These are phyloP conservation scores for Crenuchus spilurus DNA, from an alignment of 2,797 vertebrate genomes.

Conservation along the genomic window DNA sequence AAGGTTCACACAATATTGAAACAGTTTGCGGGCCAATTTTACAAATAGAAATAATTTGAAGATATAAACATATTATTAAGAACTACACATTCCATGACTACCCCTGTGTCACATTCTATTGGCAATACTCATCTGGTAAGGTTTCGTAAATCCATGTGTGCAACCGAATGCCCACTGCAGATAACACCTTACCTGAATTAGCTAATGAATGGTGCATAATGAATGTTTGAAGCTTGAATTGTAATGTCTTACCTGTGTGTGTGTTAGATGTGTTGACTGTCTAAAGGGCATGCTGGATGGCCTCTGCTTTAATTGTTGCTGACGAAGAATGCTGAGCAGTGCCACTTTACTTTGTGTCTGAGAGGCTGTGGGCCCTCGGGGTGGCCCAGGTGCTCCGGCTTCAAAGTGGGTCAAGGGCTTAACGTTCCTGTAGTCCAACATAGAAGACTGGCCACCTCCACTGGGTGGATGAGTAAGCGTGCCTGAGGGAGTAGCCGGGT, in stretches of 20 bases:
- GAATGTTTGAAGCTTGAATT: no score
- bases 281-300: slow-evolving; percentile 81
- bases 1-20: no score
- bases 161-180: no score
- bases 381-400: slow-evolving; percentile 76
- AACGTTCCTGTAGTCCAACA: slow-evolving; percentile 92
- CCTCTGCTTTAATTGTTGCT: slow-evolving; percentile 87
- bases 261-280: slow-evolving; percentile 80
- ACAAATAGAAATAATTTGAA: no score
- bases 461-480: slow-evolving; percentile 75
- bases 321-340: slow-evolving; percentile 81
- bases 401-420: slow-evolving; percentile 96
- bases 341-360: slow-evolving; percentile 83
- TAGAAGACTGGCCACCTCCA: slow-evolving; percentile 72
- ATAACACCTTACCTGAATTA: no score
- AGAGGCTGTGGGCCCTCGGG: slow-evolving; percentile 63
- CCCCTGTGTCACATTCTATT: no score
- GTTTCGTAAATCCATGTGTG: no score
- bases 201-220: no score
- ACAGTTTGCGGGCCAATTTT: no score
- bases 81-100: no score
- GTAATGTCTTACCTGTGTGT: slow-evolving; percentile 81
- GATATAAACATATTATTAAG: no score
- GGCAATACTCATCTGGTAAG: no score
- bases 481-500: slow-evolving; percentile 64